Evolutionary conservation across 2,888 invertebrate genomes (phyloP).

Genomic region (Parnassius smintheus): DNA sequence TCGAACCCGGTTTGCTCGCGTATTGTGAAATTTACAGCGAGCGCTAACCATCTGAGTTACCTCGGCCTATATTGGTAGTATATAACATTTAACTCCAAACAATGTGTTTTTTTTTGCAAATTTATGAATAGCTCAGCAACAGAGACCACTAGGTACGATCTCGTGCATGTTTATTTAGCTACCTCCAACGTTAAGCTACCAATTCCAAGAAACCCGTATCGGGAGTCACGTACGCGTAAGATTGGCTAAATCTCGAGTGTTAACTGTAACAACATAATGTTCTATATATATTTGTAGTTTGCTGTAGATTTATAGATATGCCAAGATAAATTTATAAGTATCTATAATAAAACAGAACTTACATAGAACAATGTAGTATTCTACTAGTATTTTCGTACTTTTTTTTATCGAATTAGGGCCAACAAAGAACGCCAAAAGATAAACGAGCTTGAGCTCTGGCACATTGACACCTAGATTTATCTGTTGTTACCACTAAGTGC

Average conservation of each 20-base stretch:
- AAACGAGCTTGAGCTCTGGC: too few species aligned
- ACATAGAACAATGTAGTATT: too few species aligned
- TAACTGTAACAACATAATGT: constrained; percentile 53
- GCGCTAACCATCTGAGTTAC: too few species aligned
- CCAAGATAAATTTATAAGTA: background rate
- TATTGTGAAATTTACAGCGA: too few species aligned
- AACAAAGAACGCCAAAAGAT: too few species aligned
- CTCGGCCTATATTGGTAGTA: too few species aligned
- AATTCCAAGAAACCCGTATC: constrained; percentile 72
- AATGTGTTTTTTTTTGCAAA: background rate
- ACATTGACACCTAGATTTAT: too few species aligned
- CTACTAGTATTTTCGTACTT: too few species aligned
- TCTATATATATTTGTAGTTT: background rate
- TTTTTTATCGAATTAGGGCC: too few species aligned
- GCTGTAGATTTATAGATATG: background rate
- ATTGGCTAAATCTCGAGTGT: constrained; percentile 67
- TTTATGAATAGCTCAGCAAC: constrained; percentile 9
- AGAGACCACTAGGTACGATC: constrained; percentile 29
- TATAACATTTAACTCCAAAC: background rate
- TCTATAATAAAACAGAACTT: too few species aligned
- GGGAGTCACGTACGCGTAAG: constrained; percentile 74
- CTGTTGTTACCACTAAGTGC: too few species aligned
- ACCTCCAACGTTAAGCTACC: constrained; percentile 56
- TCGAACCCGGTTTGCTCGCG: too few species aligned
- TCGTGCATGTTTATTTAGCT: constrained; percentile 46